Conservation (phyloP, 2,113 vertebrate species). For the Microtus ochrogaster region DNA sequence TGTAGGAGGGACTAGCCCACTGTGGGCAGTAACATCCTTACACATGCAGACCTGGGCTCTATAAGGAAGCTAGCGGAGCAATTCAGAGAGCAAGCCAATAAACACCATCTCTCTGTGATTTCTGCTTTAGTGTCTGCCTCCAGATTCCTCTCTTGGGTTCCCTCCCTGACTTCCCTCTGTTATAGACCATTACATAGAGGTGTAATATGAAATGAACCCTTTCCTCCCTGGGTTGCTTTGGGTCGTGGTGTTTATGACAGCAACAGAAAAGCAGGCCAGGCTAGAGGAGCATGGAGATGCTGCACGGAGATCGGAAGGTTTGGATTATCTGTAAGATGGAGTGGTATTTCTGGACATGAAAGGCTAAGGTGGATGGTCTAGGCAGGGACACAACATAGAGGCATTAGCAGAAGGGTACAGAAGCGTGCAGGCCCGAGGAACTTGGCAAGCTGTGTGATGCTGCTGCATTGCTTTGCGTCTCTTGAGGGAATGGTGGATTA, state of each 20-base stretch:
- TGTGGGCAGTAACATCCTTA: neutral
- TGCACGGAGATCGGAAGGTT: neutral
- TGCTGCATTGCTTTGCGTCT: neutral
- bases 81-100: neutral
- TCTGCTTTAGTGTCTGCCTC: neutral
- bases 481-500: accelerated
- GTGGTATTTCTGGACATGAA: neutral
- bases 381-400: neutral
- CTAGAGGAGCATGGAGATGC: neutral
- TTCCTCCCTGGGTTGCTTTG: neutral
- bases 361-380: neutral
- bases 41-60: neutral
- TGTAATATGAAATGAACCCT: neutral
- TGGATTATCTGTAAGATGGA: neutral
- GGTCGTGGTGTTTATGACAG: neutral
- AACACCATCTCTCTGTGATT: neutral
- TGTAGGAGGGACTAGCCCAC: neutral
- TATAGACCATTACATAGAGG: too few species aligned
- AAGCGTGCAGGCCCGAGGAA: neutral
- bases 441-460: too few species aligned
- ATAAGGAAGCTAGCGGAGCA: neutral
- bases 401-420: neutral
- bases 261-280: neutral
- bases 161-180: neutral
- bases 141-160: neutral